These are phyloP conservation scores for Drosophila rufa DNA, from an alignment of 1,140 invertebrate genomes.

Conservation along the genomic window DNA sequence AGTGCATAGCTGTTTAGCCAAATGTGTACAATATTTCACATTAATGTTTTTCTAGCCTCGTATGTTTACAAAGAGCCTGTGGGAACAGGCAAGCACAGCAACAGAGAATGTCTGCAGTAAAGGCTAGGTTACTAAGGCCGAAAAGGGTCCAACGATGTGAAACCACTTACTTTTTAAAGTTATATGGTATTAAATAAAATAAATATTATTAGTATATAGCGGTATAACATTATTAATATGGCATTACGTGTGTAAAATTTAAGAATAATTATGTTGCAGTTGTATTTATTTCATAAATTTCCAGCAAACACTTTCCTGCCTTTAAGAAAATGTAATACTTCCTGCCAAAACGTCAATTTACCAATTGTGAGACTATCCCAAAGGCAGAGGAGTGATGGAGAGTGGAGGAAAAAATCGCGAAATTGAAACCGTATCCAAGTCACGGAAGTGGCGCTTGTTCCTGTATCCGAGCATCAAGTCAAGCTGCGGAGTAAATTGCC, in stretches of 20 bases:
- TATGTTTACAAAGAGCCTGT: background rate
- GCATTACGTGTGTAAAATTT: background rate
- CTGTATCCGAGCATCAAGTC: conserved; percentile 2
- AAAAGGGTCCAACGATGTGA: background rate
- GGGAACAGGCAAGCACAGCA: background rate
- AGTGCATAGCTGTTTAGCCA: background rate
- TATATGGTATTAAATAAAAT: no score
- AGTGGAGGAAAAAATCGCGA: background rate
- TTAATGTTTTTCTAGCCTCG: background rate
- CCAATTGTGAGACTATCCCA: background rate
- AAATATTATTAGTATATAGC: no score
- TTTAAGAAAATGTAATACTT: background rate
- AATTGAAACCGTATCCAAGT: conserved; percentile 19
- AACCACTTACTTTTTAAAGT: no score
- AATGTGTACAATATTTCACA: background rate
- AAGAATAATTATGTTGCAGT: background rate
- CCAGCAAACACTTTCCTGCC: no score
- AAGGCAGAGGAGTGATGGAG: no score
- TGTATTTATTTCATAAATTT: background rate
- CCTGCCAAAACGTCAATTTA: background rate
- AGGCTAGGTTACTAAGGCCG: no score
- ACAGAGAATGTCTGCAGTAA: background rate
- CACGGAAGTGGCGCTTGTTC: conserved; percentile 13
- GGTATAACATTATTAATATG: no score
- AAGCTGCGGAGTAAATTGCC: conserved; percentile 6